Evolutionary conservation across 2,113 vertebrate genomes (phyloP).

Genomic region (Verasper variegatus): DNA sequence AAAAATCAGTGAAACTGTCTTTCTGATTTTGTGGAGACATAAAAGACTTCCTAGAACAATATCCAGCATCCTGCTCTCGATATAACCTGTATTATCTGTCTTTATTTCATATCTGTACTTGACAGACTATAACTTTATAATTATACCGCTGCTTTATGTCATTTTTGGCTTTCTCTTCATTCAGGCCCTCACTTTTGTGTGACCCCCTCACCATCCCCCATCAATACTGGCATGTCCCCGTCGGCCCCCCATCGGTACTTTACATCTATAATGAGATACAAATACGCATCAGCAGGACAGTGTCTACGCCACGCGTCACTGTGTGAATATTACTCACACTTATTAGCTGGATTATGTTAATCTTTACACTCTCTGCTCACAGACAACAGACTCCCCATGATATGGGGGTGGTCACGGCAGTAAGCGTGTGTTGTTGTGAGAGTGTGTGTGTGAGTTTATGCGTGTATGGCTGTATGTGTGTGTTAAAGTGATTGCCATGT

Average conservation of each 20-base stretch:
- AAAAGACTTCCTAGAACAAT: slow-evolving; percentile 28
- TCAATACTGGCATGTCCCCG: slow-evolving; percentile 15
- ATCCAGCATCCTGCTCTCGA: slow-evolving; percentile 8
- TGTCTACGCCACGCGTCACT: slow-evolving; percentile 80
- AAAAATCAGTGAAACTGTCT: slow-evolving; percentile 30
- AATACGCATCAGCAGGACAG: slow-evolving; percentile 82
- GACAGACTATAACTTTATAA: background rate
- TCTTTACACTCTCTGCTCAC: slow-evolving; percentile 82
- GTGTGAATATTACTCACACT: slow-evolving; percentile 84
- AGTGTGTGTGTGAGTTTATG: slow-evolving; percentile 15
- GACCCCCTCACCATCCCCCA: slow-evolving; percentile 59
- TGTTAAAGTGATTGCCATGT: slow-evolving; percentile 76
- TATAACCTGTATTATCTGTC: slow-evolving; percentile 9
- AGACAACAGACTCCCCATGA: slow-evolving; percentile 81
- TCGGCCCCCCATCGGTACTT: slow-evolving; percentile 63
- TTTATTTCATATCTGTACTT: slow-evolving; percentile 35
- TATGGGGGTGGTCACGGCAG: slow-evolving; percentile 73
- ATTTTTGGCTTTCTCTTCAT: slow-evolving; percentile 39
- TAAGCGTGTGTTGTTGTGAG: slow-evolving; percentile 61
- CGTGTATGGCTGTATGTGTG: slow-evolving; percentile 47
- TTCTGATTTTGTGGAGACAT: slow-evolving; percentile 33
- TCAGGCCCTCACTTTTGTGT: slow-evolving; percentile 44
- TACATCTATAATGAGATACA: slow-evolving; percentile 84
- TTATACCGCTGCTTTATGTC: slow-evolving; percentile 22
- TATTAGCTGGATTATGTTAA: slow-evolving; percentile 84